Evolutionary conservation across 2,113 vertebrate species (phyloP), one percentile per base, ranked within the genome.

Genomic region (Rana temporaria): DNA sequence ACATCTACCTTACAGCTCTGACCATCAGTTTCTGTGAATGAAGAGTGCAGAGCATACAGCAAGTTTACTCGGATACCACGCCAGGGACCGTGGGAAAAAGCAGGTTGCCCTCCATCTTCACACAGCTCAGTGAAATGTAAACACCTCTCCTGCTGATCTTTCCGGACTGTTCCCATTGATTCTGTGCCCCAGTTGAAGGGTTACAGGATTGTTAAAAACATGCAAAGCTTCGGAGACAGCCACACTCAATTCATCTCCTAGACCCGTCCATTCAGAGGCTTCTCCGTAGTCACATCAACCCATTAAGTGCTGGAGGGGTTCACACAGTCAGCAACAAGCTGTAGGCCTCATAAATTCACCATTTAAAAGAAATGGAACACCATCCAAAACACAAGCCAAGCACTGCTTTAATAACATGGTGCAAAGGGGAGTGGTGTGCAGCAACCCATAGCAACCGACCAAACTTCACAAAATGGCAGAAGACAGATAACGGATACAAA

Each of bases 111-210:
- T 65, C 26, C 24, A 30, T 56, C 24, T 66, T 82, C 69, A 82
- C 80, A 82, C 60, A 82, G 70, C 69, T 65, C 80, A 74, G 62
- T 74, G 80, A 74, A 65, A 82, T 82, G 80, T 74, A 82, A 74
- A 82, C 70, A 74, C 80, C 70, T 65, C 80, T 73, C 80, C 80
- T 82, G 80, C 80, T 82, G 80, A 55, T 82, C 59, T 64, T 48
- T 56, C 59, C 24, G 59, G 59, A 82, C 64, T 66, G 80, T 82
- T 82, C 62, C 48, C 80, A 82, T 82, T 82, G 69, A 82, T 74
- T 65, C 62, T n/a, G 62, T 74, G 60, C 80, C 80, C 62, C 70
- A 30, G 56, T 62, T 65, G 70, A 74, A 56, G 80, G 80, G 70
- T 74, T 48, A 66, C 70, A 66, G 69, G 70, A 74, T 81, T 82